Conservation (phyloP, 2,888 invertebrate species). For the Ichneumon xanthorius region DNA sequence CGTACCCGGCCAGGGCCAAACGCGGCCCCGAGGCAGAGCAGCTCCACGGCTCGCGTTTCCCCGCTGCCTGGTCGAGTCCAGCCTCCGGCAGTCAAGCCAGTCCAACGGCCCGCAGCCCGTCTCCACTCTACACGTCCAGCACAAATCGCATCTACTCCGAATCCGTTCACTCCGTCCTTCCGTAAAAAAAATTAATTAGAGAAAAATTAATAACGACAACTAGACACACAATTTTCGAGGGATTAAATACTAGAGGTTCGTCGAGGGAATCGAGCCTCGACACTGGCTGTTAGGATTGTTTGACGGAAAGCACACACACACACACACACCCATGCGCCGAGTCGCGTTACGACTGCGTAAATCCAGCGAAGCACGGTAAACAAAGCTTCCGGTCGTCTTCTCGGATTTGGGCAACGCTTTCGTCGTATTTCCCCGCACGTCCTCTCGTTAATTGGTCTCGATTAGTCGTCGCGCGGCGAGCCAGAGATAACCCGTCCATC, state of each 20-base stretch:
- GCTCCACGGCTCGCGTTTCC: slow-evolving; percentile 9
- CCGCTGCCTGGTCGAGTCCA: slow-evolving; percentile 56
- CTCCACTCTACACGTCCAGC: slow-evolving; percentile 29
- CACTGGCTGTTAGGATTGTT: slow-evolving; percentile 10
- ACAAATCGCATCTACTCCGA: slow-evolving; percentile 25
- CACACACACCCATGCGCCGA: neutral
- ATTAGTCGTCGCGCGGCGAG: slow-evolving; percentile 26
- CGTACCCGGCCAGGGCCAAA: slow-evolving; percentile 49
- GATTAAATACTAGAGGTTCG: slow-evolving; percentile 3
- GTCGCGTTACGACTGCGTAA: slow-evolving; percentile 33
- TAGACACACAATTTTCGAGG: neutral
- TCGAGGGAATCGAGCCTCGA: slow-evolving; percentile 53
- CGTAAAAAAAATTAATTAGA: neutral
- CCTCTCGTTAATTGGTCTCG: slow-evolving; percentile 20
- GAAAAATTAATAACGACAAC: neutral
- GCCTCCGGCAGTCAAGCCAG: slow-evolving; percentile 37
- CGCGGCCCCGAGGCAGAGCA: slow-evolving; percentile 43
- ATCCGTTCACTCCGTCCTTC: slow-evolving; percentile 58
- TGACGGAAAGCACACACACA: slow-evolving; percentile 7
- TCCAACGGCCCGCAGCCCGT: slow-evolving; percentile 21
- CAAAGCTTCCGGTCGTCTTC: slow-evolving; percentile 29
- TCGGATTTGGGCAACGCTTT: neutral
- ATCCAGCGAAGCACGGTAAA: neutral
- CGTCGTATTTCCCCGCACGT: slow-evolving; percentile 14
- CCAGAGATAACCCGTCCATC: slow-evolving; percentile 57